Evolutionary conservation across 2,888 invertebrate genomes (phyloP).

Genomic region (Ichneumoninae sp.): DNA sequence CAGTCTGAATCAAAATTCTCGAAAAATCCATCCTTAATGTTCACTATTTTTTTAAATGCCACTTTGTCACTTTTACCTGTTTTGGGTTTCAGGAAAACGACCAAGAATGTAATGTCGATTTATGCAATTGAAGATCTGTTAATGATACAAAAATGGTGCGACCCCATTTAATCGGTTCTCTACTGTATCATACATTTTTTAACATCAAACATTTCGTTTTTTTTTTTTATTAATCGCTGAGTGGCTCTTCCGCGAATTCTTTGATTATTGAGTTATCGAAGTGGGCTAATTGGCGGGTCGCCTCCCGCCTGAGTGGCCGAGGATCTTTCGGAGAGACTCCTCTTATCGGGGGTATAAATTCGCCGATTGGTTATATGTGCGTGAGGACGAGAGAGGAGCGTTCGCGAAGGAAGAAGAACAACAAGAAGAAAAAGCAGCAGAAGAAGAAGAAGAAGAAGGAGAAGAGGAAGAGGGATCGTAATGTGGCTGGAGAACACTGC

Average conservation of each 20-base stretch:
- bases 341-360: conserved; percentile 41
- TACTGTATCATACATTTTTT: background rate
- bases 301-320: conserved; percentile 20
- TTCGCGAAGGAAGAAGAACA: background rate
- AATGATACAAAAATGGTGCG: background rate
- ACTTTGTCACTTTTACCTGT: background rate
- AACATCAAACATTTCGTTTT: background rate
- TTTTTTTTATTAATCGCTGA: conserved; percentile 17
- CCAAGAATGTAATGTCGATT: background rate
- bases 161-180: background rate
- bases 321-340: conserved; percentile 6
- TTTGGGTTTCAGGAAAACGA: background rate
- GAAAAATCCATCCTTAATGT: background rate
- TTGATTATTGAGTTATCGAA: conserved; percentile 54
- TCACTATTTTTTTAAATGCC: background rate
- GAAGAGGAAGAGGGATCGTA: conserved; percentile 24
- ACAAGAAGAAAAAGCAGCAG: background rate
- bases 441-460: conserved; percentile 3
- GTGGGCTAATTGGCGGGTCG: conserved; percentile 58
- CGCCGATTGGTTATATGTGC: conserved; percentile 36
- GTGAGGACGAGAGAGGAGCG: conserved; percentile 21
- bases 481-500: conserved; percentile 40
- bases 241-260: conserved; percentile 46
- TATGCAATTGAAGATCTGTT: background rate
- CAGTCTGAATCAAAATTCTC: background rate